Conservation (phyloP, 2,797 vertebrate genomes). For the Falco naumanni region DNA sequence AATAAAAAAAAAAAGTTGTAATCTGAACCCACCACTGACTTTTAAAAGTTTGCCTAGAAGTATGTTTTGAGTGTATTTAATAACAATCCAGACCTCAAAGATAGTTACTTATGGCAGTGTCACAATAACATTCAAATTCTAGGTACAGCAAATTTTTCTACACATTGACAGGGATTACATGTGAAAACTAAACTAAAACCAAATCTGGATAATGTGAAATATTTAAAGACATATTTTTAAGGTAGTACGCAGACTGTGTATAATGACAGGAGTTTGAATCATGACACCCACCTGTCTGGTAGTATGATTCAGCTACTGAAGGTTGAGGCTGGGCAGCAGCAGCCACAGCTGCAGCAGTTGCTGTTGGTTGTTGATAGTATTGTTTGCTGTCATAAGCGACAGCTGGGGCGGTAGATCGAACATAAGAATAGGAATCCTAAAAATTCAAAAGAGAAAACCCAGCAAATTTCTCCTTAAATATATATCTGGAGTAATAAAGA, state of each 20-base stretch:
- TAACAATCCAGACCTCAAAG: background rate
- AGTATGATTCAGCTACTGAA: conserved; percentile 94
- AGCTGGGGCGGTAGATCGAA: conserved; percentile 91
- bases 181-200: background rate
- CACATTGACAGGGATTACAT: background rate
- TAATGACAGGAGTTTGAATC: background rate
- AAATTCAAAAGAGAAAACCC: background rate
- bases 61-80: background rate
- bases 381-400: conserved; percentile 95
- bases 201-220: background rate
- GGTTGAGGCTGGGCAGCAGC: conserved; percentile 90
- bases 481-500: background rate
- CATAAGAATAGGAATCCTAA: conserved; percentile 95
- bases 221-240: background rate
- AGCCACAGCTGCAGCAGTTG: conserved; percentile 87
- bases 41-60: background rate
- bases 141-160: background rate
- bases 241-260: background rate
- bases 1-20: background rate
- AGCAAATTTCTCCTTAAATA: background rate
- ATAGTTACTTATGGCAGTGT: background rate
- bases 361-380: conserved; percentile 95
- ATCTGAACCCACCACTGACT: background rate
- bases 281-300: conserved; percentile 88
- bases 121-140: background rate